Evolutionary conservation across 2,113 vertebrate species (phyloP).

Genomic region (Myodes glareolus): DNA sequence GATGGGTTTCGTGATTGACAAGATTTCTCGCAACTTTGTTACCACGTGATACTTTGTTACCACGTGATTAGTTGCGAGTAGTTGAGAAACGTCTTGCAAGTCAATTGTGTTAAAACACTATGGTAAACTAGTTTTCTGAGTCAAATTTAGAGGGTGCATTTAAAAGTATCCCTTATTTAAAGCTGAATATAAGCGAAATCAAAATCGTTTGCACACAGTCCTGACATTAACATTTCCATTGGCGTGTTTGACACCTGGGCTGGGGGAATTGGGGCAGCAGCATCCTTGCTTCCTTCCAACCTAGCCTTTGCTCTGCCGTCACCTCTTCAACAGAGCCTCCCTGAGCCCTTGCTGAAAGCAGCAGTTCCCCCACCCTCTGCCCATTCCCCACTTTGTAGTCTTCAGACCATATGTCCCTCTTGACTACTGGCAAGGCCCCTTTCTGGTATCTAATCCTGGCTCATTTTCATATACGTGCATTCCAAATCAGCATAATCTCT

Average conservation of each 20-base stretch:
- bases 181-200: not conserved
- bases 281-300: not conserved
- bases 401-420: not conserved
- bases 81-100: not conserved
- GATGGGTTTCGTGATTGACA: not conserved
- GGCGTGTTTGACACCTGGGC: rapidly evolving
- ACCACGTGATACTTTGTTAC: not conserved
- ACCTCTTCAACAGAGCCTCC: not conserved
- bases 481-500: not conserved
- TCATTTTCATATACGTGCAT: not conserved
- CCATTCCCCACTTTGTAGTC: not conserved
- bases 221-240: not conserved
- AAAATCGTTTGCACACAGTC: not conserved
- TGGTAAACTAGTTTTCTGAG: not conserved
- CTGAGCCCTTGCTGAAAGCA: not conserved
- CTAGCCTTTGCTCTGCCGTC: not conserved
- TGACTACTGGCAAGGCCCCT: not conserved
- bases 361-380: rapidly evolving
- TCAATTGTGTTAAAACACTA: not conserved
- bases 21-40: not conserved
- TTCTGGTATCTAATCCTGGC: not conserved
- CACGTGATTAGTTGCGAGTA: not conserved
- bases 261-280: too few species aligned
- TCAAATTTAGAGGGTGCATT: not conserved
- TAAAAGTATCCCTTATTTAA: not conserved